Conservation (phyloP, 2,888 invertebrate genomes). For the Neoaliturus tenellus region DNA sequence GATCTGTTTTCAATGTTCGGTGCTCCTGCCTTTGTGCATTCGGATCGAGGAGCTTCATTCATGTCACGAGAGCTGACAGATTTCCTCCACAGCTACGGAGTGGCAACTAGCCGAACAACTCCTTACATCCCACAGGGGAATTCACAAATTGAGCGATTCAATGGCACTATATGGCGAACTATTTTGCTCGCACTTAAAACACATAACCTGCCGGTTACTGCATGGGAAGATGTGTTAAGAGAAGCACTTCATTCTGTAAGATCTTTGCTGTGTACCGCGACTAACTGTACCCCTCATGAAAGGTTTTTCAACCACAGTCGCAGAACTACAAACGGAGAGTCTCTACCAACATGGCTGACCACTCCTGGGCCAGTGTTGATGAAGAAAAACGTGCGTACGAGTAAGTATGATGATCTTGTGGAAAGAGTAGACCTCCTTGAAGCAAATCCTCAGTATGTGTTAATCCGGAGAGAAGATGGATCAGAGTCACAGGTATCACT, state of each 20-base stretch:
- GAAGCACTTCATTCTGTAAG: slow-evolving; percentile 62
- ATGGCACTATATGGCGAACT: slow-evolving; percentile 63
- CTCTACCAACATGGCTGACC: neutral
- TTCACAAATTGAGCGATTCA: slow-evolving; percentile 61
- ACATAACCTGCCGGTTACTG: slow-evolving; percentile 30
- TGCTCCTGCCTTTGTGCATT: slow-evolving; percentile 45
- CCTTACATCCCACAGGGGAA: slow-evolving; percentile 62
- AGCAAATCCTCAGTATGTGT: neutral
- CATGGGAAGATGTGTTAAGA: slow-evolving; percentile 61
- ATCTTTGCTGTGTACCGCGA: slow-evolving; percentile 62
- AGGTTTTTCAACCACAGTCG: slow-evolving; percentile 56
- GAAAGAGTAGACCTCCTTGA: neutral
- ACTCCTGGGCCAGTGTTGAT: neutral
- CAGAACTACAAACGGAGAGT: neutral
- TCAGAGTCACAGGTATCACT: neutral
- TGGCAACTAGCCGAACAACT: slow-evolving; percentile 61
- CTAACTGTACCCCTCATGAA: slow-evolving; percentile 62
- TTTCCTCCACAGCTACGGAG: slow-evolving; percentile 56
- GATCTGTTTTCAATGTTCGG: slow-evolving; percentile 44
- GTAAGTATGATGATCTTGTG: neutral
- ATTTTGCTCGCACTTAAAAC: slow-evolving; percentile 59
- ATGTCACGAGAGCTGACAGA: slow-evolving; percentile 55
- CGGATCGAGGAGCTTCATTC: slow-evolving; percentile 51
- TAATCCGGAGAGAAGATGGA: neutral
- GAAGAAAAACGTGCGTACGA: neutral